Evolutionary conservation across 1,140 invertebrate species (phyloP).

Genomic region (Pseudomyrmex concolor): DNA sequence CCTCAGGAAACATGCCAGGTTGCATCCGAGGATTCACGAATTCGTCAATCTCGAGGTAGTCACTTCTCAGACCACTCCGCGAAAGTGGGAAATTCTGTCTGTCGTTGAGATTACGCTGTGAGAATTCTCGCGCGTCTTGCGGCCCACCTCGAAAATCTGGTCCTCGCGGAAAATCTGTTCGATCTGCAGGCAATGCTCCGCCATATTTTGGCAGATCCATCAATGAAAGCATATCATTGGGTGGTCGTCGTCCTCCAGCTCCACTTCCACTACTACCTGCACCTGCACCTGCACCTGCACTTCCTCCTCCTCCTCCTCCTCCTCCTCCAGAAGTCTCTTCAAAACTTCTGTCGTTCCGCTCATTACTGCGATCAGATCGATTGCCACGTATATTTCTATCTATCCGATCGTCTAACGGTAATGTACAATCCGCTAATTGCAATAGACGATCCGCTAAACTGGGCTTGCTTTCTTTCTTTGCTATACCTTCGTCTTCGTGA

Average conservation of each 20-base stretch:
- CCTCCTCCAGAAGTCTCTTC: constrained; percentile 70
- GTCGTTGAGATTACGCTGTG: constrained; percentile 64
- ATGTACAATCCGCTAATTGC: constrained; percentile 83
- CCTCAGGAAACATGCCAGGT: constrained; percentile 77
- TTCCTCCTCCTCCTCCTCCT: constrained; percentile 21
- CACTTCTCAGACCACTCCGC: constrained; percentile 70
- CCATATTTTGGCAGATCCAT: constrained; percentile 82
- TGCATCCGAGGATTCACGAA: constrained; percentile 78
- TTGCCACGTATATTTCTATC: constrained; percentile 77
- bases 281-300: neutral
- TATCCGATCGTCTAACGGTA: constrained; percentile 81
- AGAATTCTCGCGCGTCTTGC: constrained; percentile 77
- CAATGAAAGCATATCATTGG: constrained; percentile 69
- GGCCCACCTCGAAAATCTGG: constrained; percentile 73
- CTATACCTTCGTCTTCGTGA: constrained; percentile 68
- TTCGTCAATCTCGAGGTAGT: constrained; percentile 75
- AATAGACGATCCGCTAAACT: constrained; percentile 83
- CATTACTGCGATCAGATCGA: constrained; percentile 76
- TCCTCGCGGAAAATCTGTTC: constrained; percentile 76
- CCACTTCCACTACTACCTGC: neutral
- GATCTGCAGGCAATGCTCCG: constrained; percentile 72
- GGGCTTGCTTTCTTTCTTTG: constrained; percentile 80
- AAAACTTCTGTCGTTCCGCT: constrained; percentile 76
- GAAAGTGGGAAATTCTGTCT: constrained; percentile 73
- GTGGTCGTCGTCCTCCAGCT: constrained; percentile 15